A percentile compares a stretch with the other conserved stretches of the same genome.
Conservation (phyloP, 1,140 invertebrate species). For the Aphis gossypii region DNA sequence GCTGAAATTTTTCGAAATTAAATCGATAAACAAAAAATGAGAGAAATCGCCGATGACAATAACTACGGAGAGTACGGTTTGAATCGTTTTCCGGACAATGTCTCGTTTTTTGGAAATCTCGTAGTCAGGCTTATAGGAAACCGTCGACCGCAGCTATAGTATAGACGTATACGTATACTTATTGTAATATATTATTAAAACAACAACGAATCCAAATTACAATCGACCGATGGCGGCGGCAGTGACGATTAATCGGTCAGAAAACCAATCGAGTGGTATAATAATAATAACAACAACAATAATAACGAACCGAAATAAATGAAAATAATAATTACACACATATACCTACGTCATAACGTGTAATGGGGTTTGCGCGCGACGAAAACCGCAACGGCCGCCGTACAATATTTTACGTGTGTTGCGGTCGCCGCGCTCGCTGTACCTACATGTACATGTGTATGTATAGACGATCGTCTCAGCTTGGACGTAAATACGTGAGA, state of each 20-base stretch:
- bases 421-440: neutral
- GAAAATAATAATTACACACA: neutral
- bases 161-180: neutral
- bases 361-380: neutral
- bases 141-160: neutral
- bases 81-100: neutral
- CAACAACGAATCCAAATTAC: slow-evolving; percentile 4
- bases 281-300: neutral
- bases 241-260: slow-evolving; percentile 17
- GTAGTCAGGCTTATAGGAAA: neutral
- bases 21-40: neutral
- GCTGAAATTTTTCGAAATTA: neutral
- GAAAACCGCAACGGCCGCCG: slow-evolving; percentile 44
- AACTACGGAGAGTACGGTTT: neutral
- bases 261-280: neutral
- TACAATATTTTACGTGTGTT: slow-evolving; percentile 43
- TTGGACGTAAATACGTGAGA: slow-evolving; percentile 29
- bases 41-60: neutral
- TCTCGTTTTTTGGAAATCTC: neutral
- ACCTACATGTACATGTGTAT: no score
- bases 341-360: neutral
- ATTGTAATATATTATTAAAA: neutral
- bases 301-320: slow-evolving; percentile 35
- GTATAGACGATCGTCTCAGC: no score
- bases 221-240: neutral